These are phyloP conservation scores for Macaria liturata DNA, from an alignment of 2,888 invertebrate species.

Conservation along the genomic window DNA sequence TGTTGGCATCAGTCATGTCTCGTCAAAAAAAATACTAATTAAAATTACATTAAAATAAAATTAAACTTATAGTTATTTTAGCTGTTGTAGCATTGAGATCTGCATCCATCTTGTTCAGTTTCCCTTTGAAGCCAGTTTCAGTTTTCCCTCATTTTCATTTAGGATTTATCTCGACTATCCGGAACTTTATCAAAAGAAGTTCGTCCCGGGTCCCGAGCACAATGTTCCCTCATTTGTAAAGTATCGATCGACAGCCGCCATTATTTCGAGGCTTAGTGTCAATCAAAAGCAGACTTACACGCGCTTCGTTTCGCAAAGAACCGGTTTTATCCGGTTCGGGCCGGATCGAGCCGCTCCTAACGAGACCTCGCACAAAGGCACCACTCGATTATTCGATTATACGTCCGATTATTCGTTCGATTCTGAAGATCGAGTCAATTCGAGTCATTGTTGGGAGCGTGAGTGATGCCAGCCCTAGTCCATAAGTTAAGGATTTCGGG, in stretches of 20 bases:
- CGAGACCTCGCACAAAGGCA: constrained; percentile 55
- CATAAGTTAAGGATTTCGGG: constrained; percentile 29
- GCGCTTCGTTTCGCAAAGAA: constrained; percentile 48
- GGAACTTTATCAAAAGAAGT: no score
- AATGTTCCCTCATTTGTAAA: constrained; percentile 32
- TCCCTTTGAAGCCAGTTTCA: no score
- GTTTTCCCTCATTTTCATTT: no score
- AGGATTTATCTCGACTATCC: no score
- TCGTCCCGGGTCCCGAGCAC: not conserved
- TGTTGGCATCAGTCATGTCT: no score
- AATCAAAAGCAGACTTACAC: constrained; percentile 61
- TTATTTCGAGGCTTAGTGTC: constrained; percentile 65
- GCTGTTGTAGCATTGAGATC: no score
- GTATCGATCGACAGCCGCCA: constrained; percentile 44
- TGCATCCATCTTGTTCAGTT: no score
- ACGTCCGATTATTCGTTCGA: constrained; percentile 46
- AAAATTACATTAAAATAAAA: no score
- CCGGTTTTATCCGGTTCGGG: constrained; percentile 49
- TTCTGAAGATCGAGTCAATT: constrained; percentile 55
- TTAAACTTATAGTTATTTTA: no score
- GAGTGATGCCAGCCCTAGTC: constrained; percentile 27
- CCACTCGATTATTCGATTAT: constrained; percentile 53
- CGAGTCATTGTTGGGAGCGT: constrained; percentile 49
- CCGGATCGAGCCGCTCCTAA: constrained; percentile 52
- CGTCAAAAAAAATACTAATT: no score